Evolutionary conservation across 2,113 vertebrate genomes (phyloP).

Genomic region (Labeo rohita): DNA sequence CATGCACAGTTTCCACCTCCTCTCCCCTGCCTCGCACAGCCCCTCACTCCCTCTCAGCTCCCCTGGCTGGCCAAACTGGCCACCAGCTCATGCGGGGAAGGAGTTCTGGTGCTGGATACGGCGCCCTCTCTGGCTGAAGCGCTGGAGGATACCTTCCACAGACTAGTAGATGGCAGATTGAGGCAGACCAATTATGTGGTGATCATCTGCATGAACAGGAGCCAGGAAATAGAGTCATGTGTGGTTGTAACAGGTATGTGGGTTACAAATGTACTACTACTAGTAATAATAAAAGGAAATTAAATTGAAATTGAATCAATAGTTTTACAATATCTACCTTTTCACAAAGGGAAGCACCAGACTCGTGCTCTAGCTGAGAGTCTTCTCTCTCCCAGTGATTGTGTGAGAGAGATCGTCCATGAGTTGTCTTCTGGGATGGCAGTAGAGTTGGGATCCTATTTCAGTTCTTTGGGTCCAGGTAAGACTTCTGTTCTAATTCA

Average conservation of each 20-base stretch:
- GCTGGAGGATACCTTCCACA: constrained; percentile 87
- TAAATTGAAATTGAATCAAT: not conserved
- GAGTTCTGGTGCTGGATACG: constrained; percentile 87
- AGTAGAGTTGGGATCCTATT: constrained; percentile 86
- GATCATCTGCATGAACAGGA: constrained; percentile 85
- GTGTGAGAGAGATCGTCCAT: constrained; percentile 87
- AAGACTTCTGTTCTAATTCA: constrained; percentile 1
- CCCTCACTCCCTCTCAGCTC: constrained; percentile 87
- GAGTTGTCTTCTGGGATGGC: constrained; percentile 88
- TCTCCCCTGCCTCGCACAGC: constrained; percentile 71
- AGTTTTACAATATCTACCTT: constrained; percentile 9
- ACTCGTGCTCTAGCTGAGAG: constrained; percentile 90
- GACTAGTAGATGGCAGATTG: constrained; percentile 85
- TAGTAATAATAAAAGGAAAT: not conserved
- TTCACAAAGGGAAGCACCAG: constrained; percentile 88
- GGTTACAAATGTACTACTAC: not conserved
- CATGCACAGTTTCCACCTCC: constrained; percentile 72
- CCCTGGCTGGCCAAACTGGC: constrained; percentile 95
- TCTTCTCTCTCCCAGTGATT: constrained; percentile 86
- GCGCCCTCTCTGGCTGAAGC: constrained; percentile 88
- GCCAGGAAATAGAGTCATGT: constrained; percentile 88
- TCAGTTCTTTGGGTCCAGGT: constrained; percentile 91
- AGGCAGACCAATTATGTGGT: constrained; percentile 92
- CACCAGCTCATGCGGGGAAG: constrained; percentile 89
- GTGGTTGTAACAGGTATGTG: constrained; percentile 89